Conservation (phyloP, 37 sponge, comb jelly and placozoan species). For the Eunapius fragilis region DNA sequence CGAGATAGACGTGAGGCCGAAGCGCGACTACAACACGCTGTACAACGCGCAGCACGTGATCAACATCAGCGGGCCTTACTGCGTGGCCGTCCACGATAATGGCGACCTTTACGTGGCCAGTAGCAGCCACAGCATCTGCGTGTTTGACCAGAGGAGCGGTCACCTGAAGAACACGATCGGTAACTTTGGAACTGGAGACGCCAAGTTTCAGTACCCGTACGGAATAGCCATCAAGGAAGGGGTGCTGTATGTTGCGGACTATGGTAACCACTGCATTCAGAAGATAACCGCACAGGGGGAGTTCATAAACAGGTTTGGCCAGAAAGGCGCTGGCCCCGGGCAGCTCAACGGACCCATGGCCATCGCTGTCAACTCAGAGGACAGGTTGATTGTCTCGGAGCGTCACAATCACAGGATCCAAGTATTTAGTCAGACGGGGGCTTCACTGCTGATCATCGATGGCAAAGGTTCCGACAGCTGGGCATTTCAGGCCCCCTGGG, state of each 20-base stretch:
- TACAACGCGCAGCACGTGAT: background rate
- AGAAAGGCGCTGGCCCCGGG: constrained; percentile 23
- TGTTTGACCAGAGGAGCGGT: constrained; percentile 29
- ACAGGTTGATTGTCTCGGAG: constrained; percentile 31
- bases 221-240: constrained; percentile 42
- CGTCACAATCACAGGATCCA: constrained; percentile 32
- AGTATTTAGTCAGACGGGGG: constrained; percentile 36
- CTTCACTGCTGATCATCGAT: constrained; percentile 8
- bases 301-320: constrained; percentile 41
- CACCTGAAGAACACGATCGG: constrained; percentile 10
- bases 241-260: constrained; percentile 39
- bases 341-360: constrained; percentile 36
- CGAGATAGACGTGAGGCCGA: background rate
- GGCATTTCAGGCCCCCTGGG: constrained; percentile 32
- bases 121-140: constrained; percentile 5
- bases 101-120: constrained; percentile 22
- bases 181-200: constrained; percentile 29
- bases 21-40: background rate
- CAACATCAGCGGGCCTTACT: background rate
- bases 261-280: constrained; percentile 32
- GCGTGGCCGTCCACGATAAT: constrained; percentile 37
- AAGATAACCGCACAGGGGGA: constrained; percentile 20
- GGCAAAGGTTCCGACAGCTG: background rate
- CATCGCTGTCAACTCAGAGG: constrained; percentile 25
- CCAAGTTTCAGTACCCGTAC: constrained; percentile 35